Percentiles rank a stretch among this genome's conserved stretches.
Evolutionary conservation across 1,140 invertebrate genomes (phyloP).

Genomic region (Ceratina australensis): DNA sequence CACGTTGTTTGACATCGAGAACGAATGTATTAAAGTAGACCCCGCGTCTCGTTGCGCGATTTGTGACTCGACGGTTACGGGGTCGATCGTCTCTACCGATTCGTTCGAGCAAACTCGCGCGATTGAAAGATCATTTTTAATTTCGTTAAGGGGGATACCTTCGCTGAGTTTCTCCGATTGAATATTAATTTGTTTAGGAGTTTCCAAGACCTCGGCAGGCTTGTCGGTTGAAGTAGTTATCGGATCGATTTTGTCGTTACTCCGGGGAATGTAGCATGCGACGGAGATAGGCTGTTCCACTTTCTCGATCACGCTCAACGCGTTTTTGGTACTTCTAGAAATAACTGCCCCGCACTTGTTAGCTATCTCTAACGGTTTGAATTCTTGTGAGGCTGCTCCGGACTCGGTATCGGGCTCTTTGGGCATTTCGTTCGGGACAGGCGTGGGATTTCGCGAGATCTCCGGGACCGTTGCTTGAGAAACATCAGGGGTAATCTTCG

Average conservation of each 20-base stretch:
- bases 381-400: not conserved
- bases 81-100: not conserved
- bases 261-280: constrained; percentile 40
- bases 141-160: not conserved
- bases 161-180: not conserved
- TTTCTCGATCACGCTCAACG: constrained; percentile 54
- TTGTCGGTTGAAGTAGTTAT: constrained; percentile 5
- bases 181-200: not conserved
- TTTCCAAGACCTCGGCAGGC: not conserved
- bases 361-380: not conserved
- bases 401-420: not conserved
- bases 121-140: not conserved
- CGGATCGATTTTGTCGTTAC: constrained; percentile 47
- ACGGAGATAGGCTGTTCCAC: constrained; percentile 51
- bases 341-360: not conserved
- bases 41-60: not conserved
- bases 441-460: not conserved
- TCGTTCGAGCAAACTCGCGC: not conserved
- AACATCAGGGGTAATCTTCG: not conserved
- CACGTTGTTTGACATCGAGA: constrained; percentile 1
- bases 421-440: not conserved
- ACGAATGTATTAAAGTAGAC: not conserved
- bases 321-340: constrained; percentile 17
- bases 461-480: not conserved
- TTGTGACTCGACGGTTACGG: not conserved